These are phyloP conservation scores for Tipula vernalis DNA, from an alignment of 2,888 invertebrate genomes.

Conservation along the genomic window DNA sequence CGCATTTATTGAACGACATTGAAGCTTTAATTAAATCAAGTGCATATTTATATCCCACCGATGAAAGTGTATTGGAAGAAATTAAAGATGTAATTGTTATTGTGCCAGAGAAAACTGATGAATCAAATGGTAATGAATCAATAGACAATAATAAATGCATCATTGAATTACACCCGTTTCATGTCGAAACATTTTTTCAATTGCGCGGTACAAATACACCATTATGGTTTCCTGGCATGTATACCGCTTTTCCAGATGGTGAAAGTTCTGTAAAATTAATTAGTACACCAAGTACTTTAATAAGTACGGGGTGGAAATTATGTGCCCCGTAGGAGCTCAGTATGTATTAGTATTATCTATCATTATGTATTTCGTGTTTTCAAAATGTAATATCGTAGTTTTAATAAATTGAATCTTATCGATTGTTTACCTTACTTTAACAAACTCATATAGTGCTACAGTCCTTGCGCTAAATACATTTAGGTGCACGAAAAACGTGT, in stretches of 20 bases:
- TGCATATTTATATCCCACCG: neutral
- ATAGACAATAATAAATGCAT: neutral
- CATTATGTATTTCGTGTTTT: neutral
- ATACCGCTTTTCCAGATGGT: neutral
- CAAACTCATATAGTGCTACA: too few species aligned
- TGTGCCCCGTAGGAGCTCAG: neutral
- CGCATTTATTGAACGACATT: neutral
- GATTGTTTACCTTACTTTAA: too few species aligned
- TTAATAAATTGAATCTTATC: too few species aligned
- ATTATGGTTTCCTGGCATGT: slow-evolving; percentile 8
- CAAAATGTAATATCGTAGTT: too few species aligned
- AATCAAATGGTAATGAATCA: neutral
- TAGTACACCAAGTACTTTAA: neutral
- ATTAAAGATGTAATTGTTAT: neutral
- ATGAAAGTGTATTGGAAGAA: neutral
- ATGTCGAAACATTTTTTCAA: slow-evolving; percentile 5
- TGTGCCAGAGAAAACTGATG: neutral
- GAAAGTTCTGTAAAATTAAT: neutral
- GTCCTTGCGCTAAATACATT: too few species aligned
- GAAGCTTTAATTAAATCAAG: neutral
- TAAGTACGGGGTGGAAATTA: neutral
- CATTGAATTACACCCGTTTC: neutral
- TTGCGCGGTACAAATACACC: neutral
- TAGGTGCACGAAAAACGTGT: too few species aligned
- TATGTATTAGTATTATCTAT: neutral